These are phyloP conservation scores for Drosophila saltans DNA, from an alignment of 1,140 invertebrate genomes.

Conservation along the genomic window DNA sequence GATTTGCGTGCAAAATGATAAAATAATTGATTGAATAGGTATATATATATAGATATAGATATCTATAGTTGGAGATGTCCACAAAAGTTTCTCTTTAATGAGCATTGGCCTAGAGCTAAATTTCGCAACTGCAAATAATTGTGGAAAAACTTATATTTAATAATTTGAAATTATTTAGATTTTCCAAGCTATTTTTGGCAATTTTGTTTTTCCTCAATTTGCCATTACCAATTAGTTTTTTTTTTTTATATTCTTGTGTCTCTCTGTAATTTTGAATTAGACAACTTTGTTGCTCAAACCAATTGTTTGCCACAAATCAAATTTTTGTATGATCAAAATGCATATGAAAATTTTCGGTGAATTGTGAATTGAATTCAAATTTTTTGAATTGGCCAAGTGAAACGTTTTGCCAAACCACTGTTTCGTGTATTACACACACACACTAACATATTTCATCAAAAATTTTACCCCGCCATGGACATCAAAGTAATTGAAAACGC, in stretches of 20 bases:
- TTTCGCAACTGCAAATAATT: slow-evolving; percentile 19
- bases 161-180: not conserved
- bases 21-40: slow-evolving; percentile 69
- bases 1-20: slow-evolving; percentile 68
- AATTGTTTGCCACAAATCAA: slow-evolving; percentile 23
- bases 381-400: not conserved
- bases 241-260: not conserved
- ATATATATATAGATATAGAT: slow-evolving; percentile 2
- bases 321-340: slow-evolving; percentile 24
- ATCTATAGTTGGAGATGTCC: not conserved
- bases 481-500: slow-evolving; percentile 59
- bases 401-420: slow-evolving; percentile 1
- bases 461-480: slow-evolving; percentile 31
- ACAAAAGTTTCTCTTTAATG: slow-evolving; percentile 54
- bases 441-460: slow-evolving; percentile 43
- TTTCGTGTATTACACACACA: slow-evolving; percentile 35
- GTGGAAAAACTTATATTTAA: not conserved
- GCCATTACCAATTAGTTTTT: slow-evolving; percentile 61
- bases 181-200: not conserved
- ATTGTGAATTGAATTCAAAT: slow-evolving; percentile 56
- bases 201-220: slow-evolving; percentile 21
- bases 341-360: slow-evolving; percentile 16
- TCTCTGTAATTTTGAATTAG: not conserved
- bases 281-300: slow-evolving; percentile 48
- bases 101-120: slow-evolving; percentile 52